Base-by-base conservation (phyloP, 2,888 invertebrate species). In the Drosophila phalerata region DNA sequence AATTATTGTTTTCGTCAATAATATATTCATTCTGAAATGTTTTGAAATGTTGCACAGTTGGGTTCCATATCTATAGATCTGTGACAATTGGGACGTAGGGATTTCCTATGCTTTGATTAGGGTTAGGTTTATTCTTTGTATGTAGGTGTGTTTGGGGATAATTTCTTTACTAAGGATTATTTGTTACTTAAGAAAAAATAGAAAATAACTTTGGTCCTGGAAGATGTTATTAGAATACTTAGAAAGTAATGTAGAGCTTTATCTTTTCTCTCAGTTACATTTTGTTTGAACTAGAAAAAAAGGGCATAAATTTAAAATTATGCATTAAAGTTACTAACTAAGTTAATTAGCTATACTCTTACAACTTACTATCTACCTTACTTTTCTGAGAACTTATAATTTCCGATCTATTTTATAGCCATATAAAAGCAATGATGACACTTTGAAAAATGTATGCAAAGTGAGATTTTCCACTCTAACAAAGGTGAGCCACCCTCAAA, bases 1-100 rank as follows among this genome's bases (percentile, higher is more conserved):
- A 84, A 84, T 84, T 84, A 84, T 86, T 84, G 77, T 81, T 84
- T 86, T 71, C 69, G 71, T 79, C 69, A 69, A 77, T 69, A 73
- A 67, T 62, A 71, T 64, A 45, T 6, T 6, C 53, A 49, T 45
- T 58, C 10, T 22, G 38, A 52, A 74, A 69, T 82, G 45, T 68
- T 81, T 64, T 67, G 69, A 72, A 72, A 53, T 17, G 74, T 15
- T 13, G 10, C 83, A 38, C 83, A 64, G 65, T 57, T 38, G 86
- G 81, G 67, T 69, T 64, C 52, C 74, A 32, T 5, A 6, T 17
- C n/a, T n/a, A 4, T 34, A 11, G 8, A 4, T 34, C 9, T 47
- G 52, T 62, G 60, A 61, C 37, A 68, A n/a, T 64, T 57, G 70
- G 42, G 61, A 19, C 10, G n/a, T 43, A 61, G 47, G 49, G 37